Conservation (phyloP, 2,113 vertebrate genomes). For the Solenodon paradoxus region DNA sequence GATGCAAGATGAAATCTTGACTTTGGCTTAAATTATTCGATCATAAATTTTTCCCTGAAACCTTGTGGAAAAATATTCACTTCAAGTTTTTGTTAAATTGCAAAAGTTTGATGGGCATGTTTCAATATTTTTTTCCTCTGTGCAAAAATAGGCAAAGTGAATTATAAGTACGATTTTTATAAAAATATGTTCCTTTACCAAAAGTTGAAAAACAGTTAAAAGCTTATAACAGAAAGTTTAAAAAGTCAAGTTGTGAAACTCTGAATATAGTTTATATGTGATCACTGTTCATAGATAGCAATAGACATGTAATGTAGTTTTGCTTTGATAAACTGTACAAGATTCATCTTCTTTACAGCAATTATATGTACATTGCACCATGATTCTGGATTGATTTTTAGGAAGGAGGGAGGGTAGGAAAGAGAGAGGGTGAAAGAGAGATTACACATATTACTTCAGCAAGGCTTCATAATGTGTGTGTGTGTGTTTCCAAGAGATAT, state of each 20-base stretch:
- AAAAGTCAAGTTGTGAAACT: neutral
- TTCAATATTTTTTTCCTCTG: constrained; percentile 35
- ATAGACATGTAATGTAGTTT: neutral
- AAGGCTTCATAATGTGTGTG: neutral
- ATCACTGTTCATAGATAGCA: neutral
- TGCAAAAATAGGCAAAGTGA: constrained; percentile 38
- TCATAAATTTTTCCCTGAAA: constrained; percentile 48
- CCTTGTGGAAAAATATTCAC: constrained; percentile 47
- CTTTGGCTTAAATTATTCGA: constrained; percentile 19
- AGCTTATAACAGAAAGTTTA: neutral
- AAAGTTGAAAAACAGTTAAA: neutral
- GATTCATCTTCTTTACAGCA: neutral
- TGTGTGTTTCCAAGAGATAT: neutral
- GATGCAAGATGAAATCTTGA: constrained; percentile 27
- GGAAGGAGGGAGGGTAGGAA: neutral
- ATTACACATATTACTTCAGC: neutral
- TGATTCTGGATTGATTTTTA: neutral
- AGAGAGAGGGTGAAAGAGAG: neutral
- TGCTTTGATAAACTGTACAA: neutral
- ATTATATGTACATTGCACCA: neutral
- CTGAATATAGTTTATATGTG: neutral
- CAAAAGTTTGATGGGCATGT: constrained; percentile 36
- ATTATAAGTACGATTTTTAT: constrained; percentile 4
- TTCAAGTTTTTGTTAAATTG: constrained; percentile 44
- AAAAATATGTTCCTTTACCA: neutral